Percentiles rank a stretch among this genome's conserved stretches.
Conservation (phyloP, 2,888 invertebrate species). For the Drosophila longiperda region DNA sequence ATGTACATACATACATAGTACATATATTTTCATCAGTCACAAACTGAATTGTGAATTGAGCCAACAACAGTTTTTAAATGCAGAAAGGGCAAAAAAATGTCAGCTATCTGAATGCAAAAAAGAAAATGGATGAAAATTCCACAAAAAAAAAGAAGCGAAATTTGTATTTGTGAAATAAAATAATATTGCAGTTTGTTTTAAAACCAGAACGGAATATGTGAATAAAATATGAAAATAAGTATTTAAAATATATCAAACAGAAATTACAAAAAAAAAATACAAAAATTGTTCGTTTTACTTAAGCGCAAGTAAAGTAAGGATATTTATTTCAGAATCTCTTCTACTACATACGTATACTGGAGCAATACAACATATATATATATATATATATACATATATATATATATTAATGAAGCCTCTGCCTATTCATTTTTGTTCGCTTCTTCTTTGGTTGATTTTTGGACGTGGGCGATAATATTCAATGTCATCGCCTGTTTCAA, state of each 20-base stretch:
- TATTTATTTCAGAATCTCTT: constrained; percentile 32
- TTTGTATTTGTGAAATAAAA: constrained; percentile 78
- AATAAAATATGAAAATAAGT: constrained; percentile 76
- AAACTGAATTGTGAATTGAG: constrained; percentile 50
- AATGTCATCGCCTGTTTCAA: constrained; percentile 69
- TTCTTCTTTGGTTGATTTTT: constrained; percentile 3
- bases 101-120: constrained; percentile 16
- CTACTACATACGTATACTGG: constrained; percentile 1
- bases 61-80: constrained; percentile 47
- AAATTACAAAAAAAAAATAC: constrained; percentile 60
- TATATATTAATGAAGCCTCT: constrained; percentile 7
- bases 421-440: constrained; percentile 8
- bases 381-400: background rate
- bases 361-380: background rate
- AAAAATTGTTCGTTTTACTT: constrained; percentile 29
- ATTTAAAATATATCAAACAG: constrained; percentile 75
- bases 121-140: constrained; percentile 58
- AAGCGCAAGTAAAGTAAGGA: background rate
- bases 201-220: constrained; percentile 73
- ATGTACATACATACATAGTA: constrained; percentile 28
- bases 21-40: constrained; percentile 61
- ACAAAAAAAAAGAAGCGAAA: constrained; percentile 48
- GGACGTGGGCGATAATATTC: constrained; percentile 66
- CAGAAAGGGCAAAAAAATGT: constrained; percentile 15
- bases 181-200: constrained; percentile 80